phyloP scores from a whole-genome alignment of 2,888 invertebrate species.

The Trichopoda pennipes region DNA sequence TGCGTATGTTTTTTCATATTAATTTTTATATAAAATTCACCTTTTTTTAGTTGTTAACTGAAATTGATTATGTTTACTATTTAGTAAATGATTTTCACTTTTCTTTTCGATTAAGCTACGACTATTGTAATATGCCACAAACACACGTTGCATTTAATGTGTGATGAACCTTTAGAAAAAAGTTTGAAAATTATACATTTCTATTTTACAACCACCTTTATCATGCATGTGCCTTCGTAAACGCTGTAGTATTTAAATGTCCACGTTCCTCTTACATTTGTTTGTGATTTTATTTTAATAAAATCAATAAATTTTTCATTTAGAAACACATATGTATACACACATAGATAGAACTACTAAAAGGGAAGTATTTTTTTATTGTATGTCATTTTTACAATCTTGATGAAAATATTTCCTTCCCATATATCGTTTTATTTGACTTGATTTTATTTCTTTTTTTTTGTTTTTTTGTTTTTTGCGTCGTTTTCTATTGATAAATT shows the following conservation, averaged over 20 bases:
- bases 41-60: too few relatives aligned
- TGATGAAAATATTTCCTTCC: constrained; percentile 20
- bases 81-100: too few relatives aligned
- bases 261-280: background rate
- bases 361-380: constrained; percentile 33
- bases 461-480: constrained; percentile 18
- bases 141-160: background rate
- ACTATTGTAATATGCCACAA: constrained; percentile 21
- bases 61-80: too few relatives aligned
- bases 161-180: constrained; percentile 16
- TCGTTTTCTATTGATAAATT: constrained; percentile 47
- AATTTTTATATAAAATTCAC: too few relatives aligned
- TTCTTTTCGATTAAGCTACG: constrained; percentile 11
- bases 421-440: background rate
- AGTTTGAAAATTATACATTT: background rate
- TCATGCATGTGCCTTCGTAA: background rate
- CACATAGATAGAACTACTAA: background rate
- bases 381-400: constrained; percentile 11
- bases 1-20: too few relatives aligned
- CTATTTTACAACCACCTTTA: constrained; percentile 19
- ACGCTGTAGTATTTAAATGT: background rate
- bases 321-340: too few relatives aligned
- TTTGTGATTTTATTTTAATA: constrained; percentile 20
- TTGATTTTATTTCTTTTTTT: constrained; percentile 10
- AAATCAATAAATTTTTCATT: constrained; percentile 45